phyloP scores from a whole-genome alignment of 2,888 invertebrate species.

The Cerastis rubricosa region DNA sequence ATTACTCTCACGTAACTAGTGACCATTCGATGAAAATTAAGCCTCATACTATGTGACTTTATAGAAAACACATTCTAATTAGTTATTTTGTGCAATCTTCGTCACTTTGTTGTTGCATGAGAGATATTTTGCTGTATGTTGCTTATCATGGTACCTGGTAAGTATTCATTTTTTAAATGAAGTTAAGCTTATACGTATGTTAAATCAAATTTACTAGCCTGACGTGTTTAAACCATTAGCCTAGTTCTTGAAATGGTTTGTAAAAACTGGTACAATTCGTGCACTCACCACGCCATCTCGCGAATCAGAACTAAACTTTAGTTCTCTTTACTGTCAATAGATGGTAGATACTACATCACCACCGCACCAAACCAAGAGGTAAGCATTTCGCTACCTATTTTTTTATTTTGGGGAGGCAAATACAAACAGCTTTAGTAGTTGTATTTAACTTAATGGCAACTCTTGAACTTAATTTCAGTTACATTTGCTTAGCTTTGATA shows the following conservation, averaged over 20 bases:
- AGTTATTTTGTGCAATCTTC: background rate
- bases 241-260: background rate
- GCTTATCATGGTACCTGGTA: background rate
- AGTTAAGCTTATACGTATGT: background rate
- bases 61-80: constrained; percentile 3
- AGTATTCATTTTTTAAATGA: background rate
- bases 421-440: background rate
- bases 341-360: constrained; percentile 41
- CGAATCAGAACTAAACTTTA: background rate
- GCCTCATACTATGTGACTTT: constrained; percentile 7
- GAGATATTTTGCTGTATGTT: background rate
- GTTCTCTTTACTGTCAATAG: constrained; percentile 26
- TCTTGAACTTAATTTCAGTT: background rate
- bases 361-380: background rate
- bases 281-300: constrained; percentile 47
- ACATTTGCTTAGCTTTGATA: background rate
- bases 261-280: background rate
- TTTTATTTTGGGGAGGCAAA: background rate
- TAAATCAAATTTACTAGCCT: background rate
- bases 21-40: constrained; percentile 45
- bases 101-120: background rate
- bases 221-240: background rate
- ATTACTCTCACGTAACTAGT: constrained; percentile 54
- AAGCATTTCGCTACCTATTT: background rate
- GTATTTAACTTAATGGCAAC: background rate